phyloP scores from a whole-genome alignment of 2,888 invertebrate species.

The Neelides folsomi region DNA sequence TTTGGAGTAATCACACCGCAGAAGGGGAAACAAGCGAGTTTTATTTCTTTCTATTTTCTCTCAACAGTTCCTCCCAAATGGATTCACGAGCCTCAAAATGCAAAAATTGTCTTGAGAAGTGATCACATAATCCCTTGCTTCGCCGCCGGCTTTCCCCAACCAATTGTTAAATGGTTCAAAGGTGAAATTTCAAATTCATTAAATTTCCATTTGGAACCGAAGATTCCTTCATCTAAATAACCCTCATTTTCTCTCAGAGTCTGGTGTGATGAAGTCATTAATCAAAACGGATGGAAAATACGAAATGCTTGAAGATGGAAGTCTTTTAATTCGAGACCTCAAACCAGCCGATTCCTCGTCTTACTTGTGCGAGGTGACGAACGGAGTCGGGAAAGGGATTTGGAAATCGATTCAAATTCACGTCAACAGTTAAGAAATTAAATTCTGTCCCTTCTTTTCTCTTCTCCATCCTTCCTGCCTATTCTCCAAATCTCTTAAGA shows the following conservation, averaged over 20 bases:
- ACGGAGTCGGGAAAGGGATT: slow-evolving; percentile 38
- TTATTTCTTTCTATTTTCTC: slow-evolving; percentile 9
- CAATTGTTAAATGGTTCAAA: slow-evolving; percentile 36
- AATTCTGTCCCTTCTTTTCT: neutral
- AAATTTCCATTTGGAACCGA: too few species aligned
- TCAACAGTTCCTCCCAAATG: slow-evolving; percentile 39
- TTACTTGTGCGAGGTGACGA: slow-evolving; percentile 38
- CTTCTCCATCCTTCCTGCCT: neutral
- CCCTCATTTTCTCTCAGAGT: slow-evolving; percentile 17
- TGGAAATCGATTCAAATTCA: slow-evolving; percentile 37
- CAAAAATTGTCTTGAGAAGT: slow-evolving; percentile 35
- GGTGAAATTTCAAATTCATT: slow-evolving; percentile 8
- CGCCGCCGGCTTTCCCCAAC: slow-evolving; percentile 37
- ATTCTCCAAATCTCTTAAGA: neutral
- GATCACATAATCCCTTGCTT: slow-evolving; percentile 36
- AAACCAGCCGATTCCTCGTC: slow-evolving; percentile 36
- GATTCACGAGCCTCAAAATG: slow-evolving; percentile 37
- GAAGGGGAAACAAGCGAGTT: neutral
- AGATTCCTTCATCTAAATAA: too few species aligned
- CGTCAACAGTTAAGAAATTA: slow-evolving; percentile 35
- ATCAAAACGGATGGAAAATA: slow-evolving; percentile 24
- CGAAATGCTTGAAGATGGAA: slow-evolving; percentile 21
- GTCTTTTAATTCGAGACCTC: slow-evolving; percentile 26
- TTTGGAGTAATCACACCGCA: too few species aligned
- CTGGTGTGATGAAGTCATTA: slow-evolving; percentile 17